A percentile compares a stretch with the other conserved stretches of the same genome.
These are phyloP conservation scores for Drosophila affinis DNA, from an alignment of 2,888 invertebrate species.

Conservation along the genomic window DNA sequence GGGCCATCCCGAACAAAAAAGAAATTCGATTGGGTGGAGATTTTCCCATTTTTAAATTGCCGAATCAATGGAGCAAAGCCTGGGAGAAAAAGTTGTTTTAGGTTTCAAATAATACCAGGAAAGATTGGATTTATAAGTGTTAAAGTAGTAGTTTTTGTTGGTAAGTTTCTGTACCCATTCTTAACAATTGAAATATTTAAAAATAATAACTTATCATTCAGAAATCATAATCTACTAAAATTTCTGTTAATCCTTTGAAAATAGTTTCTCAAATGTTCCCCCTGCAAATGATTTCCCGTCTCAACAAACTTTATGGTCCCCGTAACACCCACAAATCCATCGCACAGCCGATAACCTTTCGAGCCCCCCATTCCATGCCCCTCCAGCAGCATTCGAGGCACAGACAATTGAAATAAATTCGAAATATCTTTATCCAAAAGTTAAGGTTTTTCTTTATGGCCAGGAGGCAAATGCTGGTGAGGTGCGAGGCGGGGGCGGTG, in stretches of 20 bases:
- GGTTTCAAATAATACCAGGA: not conserved
- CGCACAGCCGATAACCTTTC: not conserved
- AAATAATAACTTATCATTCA: too few relatives aligned
- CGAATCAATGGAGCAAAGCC: not conserved
- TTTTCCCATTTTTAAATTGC: slow-evolving; percentile 21
- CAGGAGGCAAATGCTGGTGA: not conserved
- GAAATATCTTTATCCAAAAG: slow-evolving; percentile 32
- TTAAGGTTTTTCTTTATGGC: slow-evolving; percentile 36
- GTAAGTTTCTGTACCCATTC: too few relatives aligned
- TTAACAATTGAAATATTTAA: too few relatives aligned
- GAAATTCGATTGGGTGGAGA: slow-evolving; percentile 10
- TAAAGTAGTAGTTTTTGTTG: too few relatives aligned
- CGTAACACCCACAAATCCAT: not conserved
- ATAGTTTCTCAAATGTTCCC: too few relatives aligned
- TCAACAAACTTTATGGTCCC: not conserved
- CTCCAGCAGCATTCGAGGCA: slow-evolving; percentile 8
- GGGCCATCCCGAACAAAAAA: not conserved
- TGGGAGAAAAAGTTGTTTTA: not conserved
- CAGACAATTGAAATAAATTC: slow-evolving; percentile 55
- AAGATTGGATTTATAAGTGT: too few relatives aligned
- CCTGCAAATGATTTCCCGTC: not conserved
- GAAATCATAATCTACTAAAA: too few relatives aligned
- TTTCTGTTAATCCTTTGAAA: not conserved
- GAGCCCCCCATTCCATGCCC: slow-evolving; percentile 5
- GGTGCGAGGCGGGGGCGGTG: not conserved